A percentile compares a stretch with the other conserved stretches of the same genome.
Evolutionary conservation across 2,888 invertebrate genomes (phyloP).

Genomic region (Netelia inedita): DNA sequence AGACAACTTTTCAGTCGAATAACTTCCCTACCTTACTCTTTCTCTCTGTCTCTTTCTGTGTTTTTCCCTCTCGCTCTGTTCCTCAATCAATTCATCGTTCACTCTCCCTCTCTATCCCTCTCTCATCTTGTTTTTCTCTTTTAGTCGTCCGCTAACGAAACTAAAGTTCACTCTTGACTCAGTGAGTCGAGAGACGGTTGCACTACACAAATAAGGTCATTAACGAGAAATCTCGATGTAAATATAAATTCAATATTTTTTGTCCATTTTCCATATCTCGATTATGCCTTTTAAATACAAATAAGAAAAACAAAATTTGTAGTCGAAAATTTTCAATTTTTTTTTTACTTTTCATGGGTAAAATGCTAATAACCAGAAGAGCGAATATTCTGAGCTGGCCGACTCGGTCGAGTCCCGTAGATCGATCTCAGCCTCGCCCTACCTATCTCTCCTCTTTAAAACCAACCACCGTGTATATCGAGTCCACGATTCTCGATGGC

Average conservation of each 20-base stretch:
- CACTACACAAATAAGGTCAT: constrained; percentile 12
- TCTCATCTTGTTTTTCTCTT: constrained; percentile 3
- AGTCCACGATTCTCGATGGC: too few relatives aligned
- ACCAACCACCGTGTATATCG: too few relatives aligned
- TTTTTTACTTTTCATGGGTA: too few relatives aligned
- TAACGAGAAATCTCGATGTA: background rate
- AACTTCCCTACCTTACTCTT: constrained; percentile 20
- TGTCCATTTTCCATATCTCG: too few relatives aligned
- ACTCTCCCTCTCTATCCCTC: constrained; percentile 6
- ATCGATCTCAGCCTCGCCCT: background rate
- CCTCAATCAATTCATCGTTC: background rate
- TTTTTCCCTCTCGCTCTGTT: constrained; percentile 5
- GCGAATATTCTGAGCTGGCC: too few relatives aligned
- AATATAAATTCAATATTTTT: constrained; percentile 4
- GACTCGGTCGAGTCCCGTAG: too few relatives aligned
- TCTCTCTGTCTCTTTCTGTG: constrained; percentile 11
- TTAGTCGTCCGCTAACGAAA: constrained; percentile 40
- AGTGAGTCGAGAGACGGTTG: constrained; percentile 28
- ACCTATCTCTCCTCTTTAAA: background rate
- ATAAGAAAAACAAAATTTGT: too few relatives aligned
- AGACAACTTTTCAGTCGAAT: constrained; percentile 64
- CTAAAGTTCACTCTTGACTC: constrained; percentile 49
- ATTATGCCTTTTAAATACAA: too few relatives aligned
- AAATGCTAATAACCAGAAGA: too few relatives aligned
- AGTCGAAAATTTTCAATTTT: too few relatives aligned